Percentiles rank a stretch among this genome's conserved stretches.
Conservation (phyloP, 2,113 vertebrate genomes). For the Centropristis striata region DNA sequence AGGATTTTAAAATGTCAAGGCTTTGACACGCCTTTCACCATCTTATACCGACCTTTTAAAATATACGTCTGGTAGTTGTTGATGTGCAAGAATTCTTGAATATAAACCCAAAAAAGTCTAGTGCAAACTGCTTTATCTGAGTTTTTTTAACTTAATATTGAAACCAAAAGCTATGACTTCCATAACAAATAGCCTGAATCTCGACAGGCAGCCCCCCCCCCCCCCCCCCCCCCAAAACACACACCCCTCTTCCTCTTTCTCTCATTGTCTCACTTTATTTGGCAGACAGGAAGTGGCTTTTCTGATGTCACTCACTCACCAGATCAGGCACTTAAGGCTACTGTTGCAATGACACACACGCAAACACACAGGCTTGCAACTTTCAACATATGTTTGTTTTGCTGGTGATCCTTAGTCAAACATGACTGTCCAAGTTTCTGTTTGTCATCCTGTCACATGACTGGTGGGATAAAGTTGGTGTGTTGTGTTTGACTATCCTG, state of each 20-base stretch:
- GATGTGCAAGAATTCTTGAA: too few relatives aligned
- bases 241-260: slow-evolving; percentile 18
- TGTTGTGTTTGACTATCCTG: neutral
- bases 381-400: slow-evolving; percentile 4
- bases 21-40: too few relatives aligned
- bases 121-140: too few relatives aligned
- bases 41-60: too few relatives aligned
- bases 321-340: neutral
- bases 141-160: too few relatives aligned
- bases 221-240: neutral
- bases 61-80: too few relatives aligned
- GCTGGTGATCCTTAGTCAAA: slow-evolving; percentile 19
- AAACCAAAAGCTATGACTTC: too few relatives aligned
- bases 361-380: neutral
- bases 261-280: neutral
- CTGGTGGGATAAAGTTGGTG: neutral
- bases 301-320: neutral
- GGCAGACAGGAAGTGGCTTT: slow-evolving; percentile 14
- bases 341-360: neutral
- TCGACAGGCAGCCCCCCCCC: neutral
- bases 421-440: slow-evolving; percentile 10
- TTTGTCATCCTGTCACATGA: slow-evolving; percentile 29
- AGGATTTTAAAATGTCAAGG: too few relatives aligned
- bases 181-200: too few relatives aligned
- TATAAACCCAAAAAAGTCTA: too few relatives aligned